A percentile compares a stretch with the other conserved stretches of the same genome.
phyloP scores from a whole-genome alignment of 2,113 vertebrate species.

The Gobius niger region DNA sequence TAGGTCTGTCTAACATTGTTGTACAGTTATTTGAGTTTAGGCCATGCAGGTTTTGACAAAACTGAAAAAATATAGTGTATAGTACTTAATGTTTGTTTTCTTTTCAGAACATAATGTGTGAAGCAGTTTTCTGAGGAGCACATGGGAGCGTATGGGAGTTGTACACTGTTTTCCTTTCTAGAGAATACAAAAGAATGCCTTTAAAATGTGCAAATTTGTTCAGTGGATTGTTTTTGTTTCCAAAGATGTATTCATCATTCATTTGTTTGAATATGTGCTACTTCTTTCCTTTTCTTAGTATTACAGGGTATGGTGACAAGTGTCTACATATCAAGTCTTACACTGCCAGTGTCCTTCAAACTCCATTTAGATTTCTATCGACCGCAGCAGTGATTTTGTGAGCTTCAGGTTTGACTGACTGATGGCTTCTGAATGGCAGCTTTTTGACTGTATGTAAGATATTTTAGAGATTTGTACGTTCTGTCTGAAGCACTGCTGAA shows the following conservation, averaged over 20 bases:
- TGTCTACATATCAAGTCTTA: conserved; percentile 1
- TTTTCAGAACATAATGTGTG: not conserved
- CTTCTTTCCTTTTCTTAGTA: conserved; percentile 18
- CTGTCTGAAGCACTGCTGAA: not conserved
- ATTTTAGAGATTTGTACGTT: not conserved
- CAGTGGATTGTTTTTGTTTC: not conserved
- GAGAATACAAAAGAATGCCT: not conserved
- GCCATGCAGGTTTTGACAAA: not conserved
- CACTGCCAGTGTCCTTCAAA: conserved; percentile 29
- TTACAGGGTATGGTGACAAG: not conserved
- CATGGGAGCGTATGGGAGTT: not conserved
- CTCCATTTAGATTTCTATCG: not conserved
- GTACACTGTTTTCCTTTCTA: not conserved
- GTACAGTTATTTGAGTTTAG: not conserved
- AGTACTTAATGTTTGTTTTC: not conserved
- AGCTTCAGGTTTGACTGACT: not conserved
- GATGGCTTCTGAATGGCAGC: not conserved
- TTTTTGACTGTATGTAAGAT: not conserved
- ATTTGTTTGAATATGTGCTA: not conserved
- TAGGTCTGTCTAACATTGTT: not conserved
- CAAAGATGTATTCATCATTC: not conserved
- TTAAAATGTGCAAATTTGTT: not conserved
- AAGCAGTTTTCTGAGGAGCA: not conserved
- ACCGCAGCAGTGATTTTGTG: not conserved
- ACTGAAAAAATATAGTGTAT: not conserved